Base-by-base conservation (phyloP, 1,140 invertebrate species). In the Drosophila parvula region DNA sequence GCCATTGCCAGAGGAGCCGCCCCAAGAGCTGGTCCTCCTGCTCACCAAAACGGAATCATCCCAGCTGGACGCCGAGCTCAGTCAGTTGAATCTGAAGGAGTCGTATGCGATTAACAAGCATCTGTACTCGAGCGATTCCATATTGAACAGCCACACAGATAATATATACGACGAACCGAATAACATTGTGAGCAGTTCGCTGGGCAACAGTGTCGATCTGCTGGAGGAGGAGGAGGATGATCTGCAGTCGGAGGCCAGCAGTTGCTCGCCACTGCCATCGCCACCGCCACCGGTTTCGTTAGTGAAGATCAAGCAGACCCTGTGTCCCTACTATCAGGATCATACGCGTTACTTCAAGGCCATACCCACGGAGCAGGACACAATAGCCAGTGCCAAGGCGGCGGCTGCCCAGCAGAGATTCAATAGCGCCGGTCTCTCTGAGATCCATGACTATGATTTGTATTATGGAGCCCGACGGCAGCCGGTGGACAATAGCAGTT, bases 91-190 rank as follows among this genome's bases (percentile, higher is more conserved):
- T 4, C 70, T 85, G 5, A 91, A 91, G 70, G 90, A 92, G 12
- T 79, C 90, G 47, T 91, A 91, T 76, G 81, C 88, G 45, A 64
- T 79, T n/a, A 91, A 91, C 48, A 91, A 91, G 70, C 90, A 91
- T 32, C 50, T 92, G 10, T 92, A 92, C 43, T 90, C 90, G 1
- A 92, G 91, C 51, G 91, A 92, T 38, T 92, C 91, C 2, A 83
- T 92, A 44, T 45, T 92, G 40, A 92, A 91, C 53, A 90, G 73
- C 68, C 78, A 92, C 27, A 91, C 79, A 67, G 91, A 92, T 45
- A 92, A 92, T 48, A 91, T 92, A 11, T 92, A 92, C 47, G 91
- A 92, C 51, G 90, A 92, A 44, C 91, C 91, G 6, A 92, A 91
- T 58, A 90, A 91, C 45, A 90, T 90, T 1, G 80, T 91, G 14